Conservation (phyloP, 2,113 vertebrate species). For the Mormoops blainvillei region DNA sequence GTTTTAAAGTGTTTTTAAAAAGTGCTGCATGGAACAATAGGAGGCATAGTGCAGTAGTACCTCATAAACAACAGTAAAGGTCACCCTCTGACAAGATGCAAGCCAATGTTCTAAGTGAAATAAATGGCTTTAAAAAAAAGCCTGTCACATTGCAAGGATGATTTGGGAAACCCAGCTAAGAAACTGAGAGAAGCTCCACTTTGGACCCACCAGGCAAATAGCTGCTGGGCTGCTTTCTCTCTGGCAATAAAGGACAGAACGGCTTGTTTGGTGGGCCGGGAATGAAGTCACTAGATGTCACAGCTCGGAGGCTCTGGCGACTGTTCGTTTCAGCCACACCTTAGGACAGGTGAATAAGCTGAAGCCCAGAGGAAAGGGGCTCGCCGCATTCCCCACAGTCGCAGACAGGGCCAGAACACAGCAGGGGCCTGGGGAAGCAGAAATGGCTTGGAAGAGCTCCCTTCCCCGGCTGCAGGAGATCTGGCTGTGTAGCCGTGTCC, state of each 20-base stretch:
- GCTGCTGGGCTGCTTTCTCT: not conserved
- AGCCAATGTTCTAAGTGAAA: not conserved
- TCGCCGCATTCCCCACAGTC: not conserved
- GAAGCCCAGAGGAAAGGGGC: not conserved
- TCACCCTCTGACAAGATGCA: not conserved
- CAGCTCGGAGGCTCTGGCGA: not conserved
- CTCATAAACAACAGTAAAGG: not conserved
- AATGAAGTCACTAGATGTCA: not conserved
- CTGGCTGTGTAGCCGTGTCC: too few relatives aligned
- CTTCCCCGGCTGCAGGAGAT: not conserved
- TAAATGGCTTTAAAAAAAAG: not conserved
- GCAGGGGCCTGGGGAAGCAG: not conserved
- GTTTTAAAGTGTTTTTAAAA: not conserved
- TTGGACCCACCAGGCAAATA: not conserved
- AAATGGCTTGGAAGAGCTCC: not conserved
- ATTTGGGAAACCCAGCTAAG: not conserved
- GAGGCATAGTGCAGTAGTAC: not conserved
- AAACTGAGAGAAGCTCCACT: not conserved
- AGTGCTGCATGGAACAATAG: not conserved
- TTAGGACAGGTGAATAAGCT: not conserved
- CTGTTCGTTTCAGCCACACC: not conserved
- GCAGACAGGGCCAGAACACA: not conserved
- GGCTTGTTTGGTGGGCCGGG: not conserved
- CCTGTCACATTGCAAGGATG: not conserved
- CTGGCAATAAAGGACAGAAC: not conserved